Percentiles rank a stretch among this genome's conserved stretches.
These are phyloP conservation scores for Polyommatus icarus DNA, from an alignment of 2,888 invertebrate genomes.

Conservation along the genomic window DNA sequence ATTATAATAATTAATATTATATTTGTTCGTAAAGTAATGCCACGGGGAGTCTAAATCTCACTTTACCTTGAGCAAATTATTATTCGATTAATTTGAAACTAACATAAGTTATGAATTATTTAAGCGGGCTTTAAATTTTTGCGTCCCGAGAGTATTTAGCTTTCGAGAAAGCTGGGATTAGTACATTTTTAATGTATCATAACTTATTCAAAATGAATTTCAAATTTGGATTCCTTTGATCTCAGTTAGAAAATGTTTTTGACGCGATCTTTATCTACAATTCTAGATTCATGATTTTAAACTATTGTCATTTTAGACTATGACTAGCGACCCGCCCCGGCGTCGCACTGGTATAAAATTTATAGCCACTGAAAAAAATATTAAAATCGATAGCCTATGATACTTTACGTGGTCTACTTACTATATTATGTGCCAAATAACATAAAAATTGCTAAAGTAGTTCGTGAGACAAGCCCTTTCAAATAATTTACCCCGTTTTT, in stretches of 20 bases:
- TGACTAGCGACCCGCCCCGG: no score
- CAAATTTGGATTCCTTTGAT: background rate
- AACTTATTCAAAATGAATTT: background rate
- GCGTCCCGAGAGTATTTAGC: background rate
- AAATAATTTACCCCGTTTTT: no score
- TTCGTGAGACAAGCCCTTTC: no score
- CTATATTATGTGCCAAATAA: no score
- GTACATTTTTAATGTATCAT: background rate
- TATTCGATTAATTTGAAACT: background rate
- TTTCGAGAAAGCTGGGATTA: background rate
- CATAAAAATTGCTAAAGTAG: no score
- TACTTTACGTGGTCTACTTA: no score
- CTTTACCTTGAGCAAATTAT: background rate
- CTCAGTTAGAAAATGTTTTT: background rate
- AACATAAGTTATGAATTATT: conserved; percentile 6
- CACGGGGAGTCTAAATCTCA: background rate
- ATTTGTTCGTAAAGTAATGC: background rate
- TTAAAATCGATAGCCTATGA: no score
- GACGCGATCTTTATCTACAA: background rate
- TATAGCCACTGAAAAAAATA: no score
- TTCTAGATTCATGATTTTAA: background rate
- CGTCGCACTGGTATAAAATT: no score
- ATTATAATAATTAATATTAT: background rate
- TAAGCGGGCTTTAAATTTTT: background rate
- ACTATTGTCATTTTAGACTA: background rate